phyloP scores from a whole-genome alignment of 2,888 invertebrate genomes.

The Polylopha cassiicola region DNA sequence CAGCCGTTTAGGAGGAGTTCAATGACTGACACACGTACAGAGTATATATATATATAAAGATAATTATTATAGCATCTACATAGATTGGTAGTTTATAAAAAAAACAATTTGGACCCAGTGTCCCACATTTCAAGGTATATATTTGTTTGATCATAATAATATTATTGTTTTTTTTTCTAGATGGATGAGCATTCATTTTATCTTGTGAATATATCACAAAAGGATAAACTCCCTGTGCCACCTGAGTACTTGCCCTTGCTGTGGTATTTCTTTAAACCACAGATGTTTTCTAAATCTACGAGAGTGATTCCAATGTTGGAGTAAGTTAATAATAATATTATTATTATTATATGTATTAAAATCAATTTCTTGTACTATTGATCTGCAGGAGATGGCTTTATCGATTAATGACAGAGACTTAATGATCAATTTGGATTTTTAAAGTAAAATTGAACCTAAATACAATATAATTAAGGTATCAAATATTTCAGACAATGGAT shows the following conservation, averaged over 20 bases:
- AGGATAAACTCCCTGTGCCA: slow-evolving; percentile 72
- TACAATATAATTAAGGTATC: not conserved
- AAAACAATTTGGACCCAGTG: no score
- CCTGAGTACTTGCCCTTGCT: slow-evolving; percentile 78
- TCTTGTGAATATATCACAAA: slow-evolving; percentile 81
- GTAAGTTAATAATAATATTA: slow-evolving; percentile 77
- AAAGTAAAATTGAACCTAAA: no score
- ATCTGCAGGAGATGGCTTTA: not conserved
- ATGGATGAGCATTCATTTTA: slow-evolving; percentile 77
- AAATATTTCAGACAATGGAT: slow-evolving; percentile 77
- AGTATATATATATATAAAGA: no score
- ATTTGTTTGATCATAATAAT: slow-evolving; percentile 1
- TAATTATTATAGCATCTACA: no score
- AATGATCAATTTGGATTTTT: no score
- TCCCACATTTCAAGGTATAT: slow-evolving; percentile 2
- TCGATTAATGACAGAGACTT: no score
- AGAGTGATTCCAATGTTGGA: slow-evolving; percentile 84
- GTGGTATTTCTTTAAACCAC: slow-evolving; percentile 83
- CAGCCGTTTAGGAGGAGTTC: no score
- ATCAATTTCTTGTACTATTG: not conserved
- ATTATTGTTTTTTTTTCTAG: slow-evolving; percentile 37
- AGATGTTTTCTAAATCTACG: slow-evolving; percentile 76
- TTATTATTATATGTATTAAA: slow-evolving; percentile 14
- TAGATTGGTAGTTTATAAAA: no score
- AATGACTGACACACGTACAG: no score